These are phyloP conservation scores for Emesis castigata DNA, from an alignment of 2,888 invertebrate species.

Conservation along the genomic window DNA sequence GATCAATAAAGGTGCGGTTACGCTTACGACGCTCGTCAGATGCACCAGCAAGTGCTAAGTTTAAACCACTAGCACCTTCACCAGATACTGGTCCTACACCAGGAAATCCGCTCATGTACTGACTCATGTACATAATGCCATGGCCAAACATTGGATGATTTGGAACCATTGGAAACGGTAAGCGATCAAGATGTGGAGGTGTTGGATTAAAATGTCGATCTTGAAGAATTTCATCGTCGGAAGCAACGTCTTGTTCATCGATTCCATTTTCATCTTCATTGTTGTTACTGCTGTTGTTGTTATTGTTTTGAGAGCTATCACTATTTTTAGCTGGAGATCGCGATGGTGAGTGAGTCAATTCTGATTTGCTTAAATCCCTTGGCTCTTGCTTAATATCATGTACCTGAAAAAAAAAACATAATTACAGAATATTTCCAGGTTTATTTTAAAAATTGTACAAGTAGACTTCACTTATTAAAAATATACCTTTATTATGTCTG, in stretches of 20 bases:
- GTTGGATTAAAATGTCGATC: slow-evolving; percentile 81
- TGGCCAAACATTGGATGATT: slow-evolving; percentile 96
- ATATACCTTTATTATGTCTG: slow-evolving; percentile 85
- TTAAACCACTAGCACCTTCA: slow-evolving; percentile 89
- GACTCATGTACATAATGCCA: slow-evolving; percentile 97
- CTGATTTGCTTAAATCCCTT: slow-evolving; percentile 82
- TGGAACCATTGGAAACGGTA: slow-evolving; percentile 94
- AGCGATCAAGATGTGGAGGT: slow-evolving; percentile 85
- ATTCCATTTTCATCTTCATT: slow-evolving; percentile 85
- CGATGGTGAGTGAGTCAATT: slow-evolving; percentile 81
- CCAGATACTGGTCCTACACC: slow-evolving; percentile 87
- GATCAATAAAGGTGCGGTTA: slow-evolving; percentile 99
- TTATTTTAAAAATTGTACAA: neutral
- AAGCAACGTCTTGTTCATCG: slow-evolving; percentile 85
- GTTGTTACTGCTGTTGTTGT: slow-evolving; percentile 83
- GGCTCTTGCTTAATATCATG: slow-evolving; percentile 88
- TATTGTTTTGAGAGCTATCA: slow-evolving; percentile 82
- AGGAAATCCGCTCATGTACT: slow-evolving; percentile 91
- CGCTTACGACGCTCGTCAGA: slow-evolving; percentile 97
- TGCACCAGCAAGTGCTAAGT: slow-evolving; percentile 89
- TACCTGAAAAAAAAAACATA: slow-evolving; percentile 76
- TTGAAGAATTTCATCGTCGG: slow-evolving; percentile 83
- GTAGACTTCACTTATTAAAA: neutral
- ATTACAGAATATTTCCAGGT: neutral
- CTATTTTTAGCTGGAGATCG: slow-evolving; percentile 88